Conservation (phyloP, 2,888 invertebrate species). For the Cheilosia urbana region DNA sequence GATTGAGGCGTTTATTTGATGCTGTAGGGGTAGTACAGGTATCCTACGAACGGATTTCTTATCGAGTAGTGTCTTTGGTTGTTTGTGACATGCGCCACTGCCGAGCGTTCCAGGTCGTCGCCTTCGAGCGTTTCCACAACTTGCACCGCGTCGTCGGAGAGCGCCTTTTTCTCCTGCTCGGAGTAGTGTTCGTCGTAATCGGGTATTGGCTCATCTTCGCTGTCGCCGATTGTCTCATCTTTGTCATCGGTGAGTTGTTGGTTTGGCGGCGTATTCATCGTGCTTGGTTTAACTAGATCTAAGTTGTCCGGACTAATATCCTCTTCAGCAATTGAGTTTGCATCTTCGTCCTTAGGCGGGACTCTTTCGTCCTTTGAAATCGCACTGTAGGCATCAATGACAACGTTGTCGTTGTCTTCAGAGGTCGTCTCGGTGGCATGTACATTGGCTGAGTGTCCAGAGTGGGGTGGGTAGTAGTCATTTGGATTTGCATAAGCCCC, state of each 20-base stretch:
- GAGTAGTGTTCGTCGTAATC: slow-evolving; percentile 5
- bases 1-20: neutral
- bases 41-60: slow-evolving; percentile 34
- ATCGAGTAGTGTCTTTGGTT: neutral
- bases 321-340: neutral
- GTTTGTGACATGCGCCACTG: neutral
- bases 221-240: neutral
- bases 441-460: neutral
- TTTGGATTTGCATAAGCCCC: neutral
- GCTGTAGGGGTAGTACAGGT: slow-evolving; percentile 16
- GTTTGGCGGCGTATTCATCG: slow-evolving; percentile 14
- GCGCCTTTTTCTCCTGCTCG: neutral
- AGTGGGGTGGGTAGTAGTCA: neutral
- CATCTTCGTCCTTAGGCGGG: neutral
- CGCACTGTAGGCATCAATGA: slow-evolving; percentile 4
- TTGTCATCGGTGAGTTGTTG: neutral
- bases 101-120: slow-evolving; percentile 28
- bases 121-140: slow-evolving; percentile 6
- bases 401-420: slow-evolving; percentile 22
- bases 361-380: neutral
- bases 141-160: slow-evolving; percentile 23
- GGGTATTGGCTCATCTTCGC: neutral
- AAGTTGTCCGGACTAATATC: neutral
- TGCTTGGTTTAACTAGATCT: neutral
- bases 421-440: neutral